Conservation (phyloP, 35 echinoderm and acorn worm genomes). For the Apostichopus parvimensis region DNA sequence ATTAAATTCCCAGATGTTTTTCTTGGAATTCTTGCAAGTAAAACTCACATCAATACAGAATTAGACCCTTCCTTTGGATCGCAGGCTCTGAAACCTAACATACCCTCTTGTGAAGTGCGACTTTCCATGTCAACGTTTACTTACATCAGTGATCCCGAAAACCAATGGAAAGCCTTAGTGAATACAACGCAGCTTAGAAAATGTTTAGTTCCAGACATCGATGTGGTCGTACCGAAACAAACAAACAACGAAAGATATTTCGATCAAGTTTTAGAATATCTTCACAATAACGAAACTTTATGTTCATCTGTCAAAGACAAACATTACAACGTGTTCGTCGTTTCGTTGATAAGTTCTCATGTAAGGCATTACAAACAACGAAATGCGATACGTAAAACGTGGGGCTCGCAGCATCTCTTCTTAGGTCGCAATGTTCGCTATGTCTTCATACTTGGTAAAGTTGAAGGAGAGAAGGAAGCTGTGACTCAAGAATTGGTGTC, state of each 20-base stretch:
- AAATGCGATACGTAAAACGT: conserved; percentile 55
- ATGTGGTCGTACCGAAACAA: conserved; percentile 36
- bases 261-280: conserved; percentile 6
- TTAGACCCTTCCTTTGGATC: conserved; percentile 4
- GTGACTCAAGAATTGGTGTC: background rate
- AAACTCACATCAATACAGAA: background rate
- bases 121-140: conserved; percentile 12
- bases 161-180: background rate
- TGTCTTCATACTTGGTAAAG: conserved; percentile 53
- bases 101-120: background rate
- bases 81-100: background rate
- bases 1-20: conserved; percentile 4
- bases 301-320: background rate
- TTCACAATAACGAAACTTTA: conserved; percentile 29
- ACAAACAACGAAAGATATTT: conserved; percentile 45
- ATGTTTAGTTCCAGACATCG: conserved; percentile 44
- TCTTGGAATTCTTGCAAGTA: background rate
- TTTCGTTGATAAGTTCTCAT: conserved; percentile 33
- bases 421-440: conserved; percentile 18
- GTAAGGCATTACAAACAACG: conserved; percentile 15
- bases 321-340: background rate
- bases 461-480: background rate
- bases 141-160: background rate
- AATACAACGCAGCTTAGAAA: background rate
- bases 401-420: conserved; percentile 13